A percentile compares a stretch with the other conserved stretches of the same genome.
These are phyloP conservation scores for Microcebus murinus DNA, from an alignment of 2,113 vertebrate species.

Conservation along the genomic window DNA sequence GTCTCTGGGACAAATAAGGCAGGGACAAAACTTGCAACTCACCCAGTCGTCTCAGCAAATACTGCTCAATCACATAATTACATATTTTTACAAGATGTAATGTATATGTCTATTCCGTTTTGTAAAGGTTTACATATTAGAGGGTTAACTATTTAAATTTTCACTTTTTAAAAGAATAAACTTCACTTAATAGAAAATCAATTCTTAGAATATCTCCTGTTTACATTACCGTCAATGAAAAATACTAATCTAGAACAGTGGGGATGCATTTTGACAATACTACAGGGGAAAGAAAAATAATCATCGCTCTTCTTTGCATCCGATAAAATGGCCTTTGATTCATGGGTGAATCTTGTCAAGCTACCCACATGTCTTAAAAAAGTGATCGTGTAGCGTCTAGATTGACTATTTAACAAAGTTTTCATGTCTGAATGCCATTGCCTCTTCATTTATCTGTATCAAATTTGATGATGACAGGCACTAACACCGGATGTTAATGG, in stretches of 20 bases:
- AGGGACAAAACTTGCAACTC: not conserved
- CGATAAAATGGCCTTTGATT: not conserved
- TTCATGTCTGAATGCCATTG: not conserved
- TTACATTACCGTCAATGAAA: not conserved
- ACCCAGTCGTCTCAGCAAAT: not conserved
- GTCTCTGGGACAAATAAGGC: not conserved
- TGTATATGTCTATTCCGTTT: not conserved
- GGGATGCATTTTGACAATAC: not conserved
- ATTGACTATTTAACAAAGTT: not conserved
- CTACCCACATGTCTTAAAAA: not conserved
- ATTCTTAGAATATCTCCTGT: not conserved
- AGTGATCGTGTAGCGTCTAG: not conserved
- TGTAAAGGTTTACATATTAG: not conserved
- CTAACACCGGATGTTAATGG: not conserved
- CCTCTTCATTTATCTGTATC: not conserved
- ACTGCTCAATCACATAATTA: not conserved
- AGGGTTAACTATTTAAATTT: not conserved
- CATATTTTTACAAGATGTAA: not conserved
- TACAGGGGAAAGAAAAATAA: not conserved
- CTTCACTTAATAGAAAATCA: not conserved
- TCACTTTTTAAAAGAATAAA: not conserved
- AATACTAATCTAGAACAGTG: not conserved
- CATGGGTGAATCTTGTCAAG: not conserved
- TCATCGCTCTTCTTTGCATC: not conserved
- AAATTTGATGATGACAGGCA: not conserved